Evolutionary conservation across 2,888 invertebrate genomes (phyloP).

Genomic region (Entomobrya multifasciata): DNA sequence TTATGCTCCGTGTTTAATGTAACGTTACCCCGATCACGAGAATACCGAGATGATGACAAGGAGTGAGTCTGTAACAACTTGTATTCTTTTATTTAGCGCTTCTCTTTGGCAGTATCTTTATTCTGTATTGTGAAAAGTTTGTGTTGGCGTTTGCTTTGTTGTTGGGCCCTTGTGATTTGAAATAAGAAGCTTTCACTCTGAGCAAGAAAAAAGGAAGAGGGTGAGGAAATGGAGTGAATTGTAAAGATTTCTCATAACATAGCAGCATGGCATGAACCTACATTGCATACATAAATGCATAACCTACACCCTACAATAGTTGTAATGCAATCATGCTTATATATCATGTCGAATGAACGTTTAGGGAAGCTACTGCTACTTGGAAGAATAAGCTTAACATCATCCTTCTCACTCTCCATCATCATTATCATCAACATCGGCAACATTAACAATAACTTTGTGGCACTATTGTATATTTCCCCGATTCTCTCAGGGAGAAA

Average conservation of each 20-base stretch:
- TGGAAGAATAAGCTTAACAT: neutral
- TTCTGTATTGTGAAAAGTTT: neutral
- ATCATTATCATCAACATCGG: too few species aligned
- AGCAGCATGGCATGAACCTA: neutral
- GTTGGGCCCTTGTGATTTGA: neutral
- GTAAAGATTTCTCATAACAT: neutral
- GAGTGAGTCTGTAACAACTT: too few species aligned
- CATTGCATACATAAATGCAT: neutral
- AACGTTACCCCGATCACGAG: too few species aligned
- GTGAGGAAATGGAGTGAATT: neutral
- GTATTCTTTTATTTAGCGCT: too few species aligned
- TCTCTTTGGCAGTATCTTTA: neutral
- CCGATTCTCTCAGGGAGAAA: too few species aligned
- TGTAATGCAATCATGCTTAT: neutral
- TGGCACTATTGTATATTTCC: too few species aligned
- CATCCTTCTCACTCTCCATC: neutral
- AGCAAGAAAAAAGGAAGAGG: too few species aligned
- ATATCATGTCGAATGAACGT: neutral
- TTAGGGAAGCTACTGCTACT: neutral
- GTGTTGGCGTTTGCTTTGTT: neutral
- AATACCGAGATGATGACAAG: neutral
- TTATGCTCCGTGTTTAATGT: too few species aligned
- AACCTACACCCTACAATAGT: too few species aligned
- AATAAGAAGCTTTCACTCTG: neutral
- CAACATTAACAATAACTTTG: too few species aligned